phyloP scores from a whole-genome alignment of 2,888 invertebrate species.

The Exocentrus adspersus region DNA sequence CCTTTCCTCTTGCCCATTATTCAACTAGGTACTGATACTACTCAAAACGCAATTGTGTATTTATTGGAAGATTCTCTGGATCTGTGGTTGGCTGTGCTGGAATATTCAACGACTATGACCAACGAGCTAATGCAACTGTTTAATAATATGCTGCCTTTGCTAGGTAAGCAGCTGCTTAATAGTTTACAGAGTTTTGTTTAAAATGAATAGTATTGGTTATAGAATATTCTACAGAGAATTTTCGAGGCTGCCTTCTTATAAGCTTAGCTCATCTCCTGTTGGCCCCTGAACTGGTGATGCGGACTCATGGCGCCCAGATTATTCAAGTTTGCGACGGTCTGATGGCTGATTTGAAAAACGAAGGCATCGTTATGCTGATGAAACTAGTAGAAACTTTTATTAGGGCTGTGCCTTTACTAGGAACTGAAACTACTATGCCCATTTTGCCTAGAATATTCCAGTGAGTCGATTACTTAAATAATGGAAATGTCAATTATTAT shows the following conservation, averaged over 20 bases:
- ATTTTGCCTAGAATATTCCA: conserved; percentile 71
- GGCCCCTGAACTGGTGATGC: conserved; percentile 80
- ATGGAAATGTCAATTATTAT: conserved; percentile 8
- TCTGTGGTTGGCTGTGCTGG: conserved; percentile 87
- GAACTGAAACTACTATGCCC: conserved; percentile 77
- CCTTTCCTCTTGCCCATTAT: conserved; percentile 77
- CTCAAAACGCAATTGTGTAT: conserved; percentile 86
- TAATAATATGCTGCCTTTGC: conserved; percentile 77
- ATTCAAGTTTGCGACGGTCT: conserved; percentile 77
- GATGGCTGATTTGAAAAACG: conserved; percentile 80
- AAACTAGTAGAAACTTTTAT: conserved; percentile 81
- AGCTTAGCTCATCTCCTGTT: conserved; percentile 85
- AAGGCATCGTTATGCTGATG: conserved; percentile 78
- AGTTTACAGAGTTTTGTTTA: too few relatives aligned
- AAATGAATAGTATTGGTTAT: too few relatives aligned
- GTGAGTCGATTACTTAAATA: conserved; percentile 57
- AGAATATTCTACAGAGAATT: conserved; percentile 86
- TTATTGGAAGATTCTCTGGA: conserved; percentile 92
- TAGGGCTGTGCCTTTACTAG: conserved; percentile 76
- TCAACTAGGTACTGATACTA: conserved; percentile 79
- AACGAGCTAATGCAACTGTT: conserved; percentile 78
- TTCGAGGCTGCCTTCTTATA: conserved; percentile 81
- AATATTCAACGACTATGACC: conserved; percentile 75
- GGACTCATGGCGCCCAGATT: conserved; percentile 76
- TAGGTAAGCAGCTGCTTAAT: conserved; percentile 66